Percentiles rank a stretch among this genome's conserved stretches.
phyloP scores from a whole-genome alignment of 2,888 invertebrate genomes.

The Acheta domesticus region DNA sequence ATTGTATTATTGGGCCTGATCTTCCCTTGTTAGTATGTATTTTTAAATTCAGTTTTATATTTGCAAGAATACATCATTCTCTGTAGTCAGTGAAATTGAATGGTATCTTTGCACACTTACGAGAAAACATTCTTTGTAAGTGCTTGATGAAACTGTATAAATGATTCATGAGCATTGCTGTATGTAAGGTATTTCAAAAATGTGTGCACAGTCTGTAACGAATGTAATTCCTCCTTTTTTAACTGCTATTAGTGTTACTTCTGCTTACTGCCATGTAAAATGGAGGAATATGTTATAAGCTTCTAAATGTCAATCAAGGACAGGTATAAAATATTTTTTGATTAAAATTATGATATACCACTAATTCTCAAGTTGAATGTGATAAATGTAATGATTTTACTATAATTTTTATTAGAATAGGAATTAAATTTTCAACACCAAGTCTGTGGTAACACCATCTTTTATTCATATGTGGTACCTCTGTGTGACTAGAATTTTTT shows the following conservation, averaged over 20 bases:
- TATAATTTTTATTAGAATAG: conserved; percentile 1
- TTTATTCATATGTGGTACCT: conserved; percentile 1
- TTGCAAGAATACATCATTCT: no score
- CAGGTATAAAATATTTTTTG: conserved; percentile 9
- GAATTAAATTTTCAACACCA: conserved; percentile 5
- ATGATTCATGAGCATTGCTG: no score
- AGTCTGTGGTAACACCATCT: conserved; percentile 18
- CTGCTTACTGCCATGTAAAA: conserved; percentile 1
- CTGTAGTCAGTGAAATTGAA: no score
- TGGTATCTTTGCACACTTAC: no score
- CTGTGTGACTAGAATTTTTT: conserved; percentile 9
- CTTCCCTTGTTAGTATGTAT: no score
- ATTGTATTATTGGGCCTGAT: no score
- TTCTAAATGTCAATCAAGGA: conserved; percentile 7
- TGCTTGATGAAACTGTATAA: no score
- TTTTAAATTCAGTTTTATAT: no score
- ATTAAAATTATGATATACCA: conserved; percentile 7
- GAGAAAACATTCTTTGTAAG: no score
- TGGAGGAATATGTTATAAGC: conserved; percentile 18
- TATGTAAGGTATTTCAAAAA: no score
- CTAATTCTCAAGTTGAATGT: conserved; percentile 7
- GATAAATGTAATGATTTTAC: conserved; percentile 4
- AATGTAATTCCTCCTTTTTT: conserved; percentile 10
- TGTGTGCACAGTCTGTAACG: background rate
- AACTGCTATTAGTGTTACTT: background rate